Conservation (phyloP, 1,140 invertebrate genomes). For the Apis dorsata region DNA sequence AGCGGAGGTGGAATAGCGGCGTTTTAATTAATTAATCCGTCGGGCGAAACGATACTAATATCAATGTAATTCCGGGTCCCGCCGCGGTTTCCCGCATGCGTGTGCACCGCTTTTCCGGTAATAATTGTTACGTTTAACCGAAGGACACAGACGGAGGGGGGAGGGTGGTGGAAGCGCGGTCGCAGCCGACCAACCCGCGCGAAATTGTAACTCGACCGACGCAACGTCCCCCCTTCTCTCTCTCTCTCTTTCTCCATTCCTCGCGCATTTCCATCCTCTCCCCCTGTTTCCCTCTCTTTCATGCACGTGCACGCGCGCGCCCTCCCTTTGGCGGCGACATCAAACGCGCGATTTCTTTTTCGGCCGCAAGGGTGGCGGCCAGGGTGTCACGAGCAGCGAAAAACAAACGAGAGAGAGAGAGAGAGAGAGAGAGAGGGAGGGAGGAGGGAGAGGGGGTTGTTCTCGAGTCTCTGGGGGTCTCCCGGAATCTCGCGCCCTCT, state of each 20-base stretch:
- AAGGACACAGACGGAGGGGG: slow-evolving; percentile 16
- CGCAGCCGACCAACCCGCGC: slow-evolving; percentile 61
- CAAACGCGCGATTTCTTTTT: slow-evolving; percentile 78
- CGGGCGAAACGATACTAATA: slow-evolving; percentile 75
- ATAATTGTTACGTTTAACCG: slow-evolving; percentile 69
- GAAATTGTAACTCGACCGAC: slow-evolving; percentile 73
- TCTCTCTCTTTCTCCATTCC: slow-evolving; percentile 1
- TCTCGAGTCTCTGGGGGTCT: too few species aligned
- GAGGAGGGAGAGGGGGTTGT: too few species aligned
- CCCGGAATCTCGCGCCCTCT: too few species aligned
- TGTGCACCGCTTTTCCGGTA: slow-evolving; percentile 68
- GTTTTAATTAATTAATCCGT: slow-evolving; percentile 80
- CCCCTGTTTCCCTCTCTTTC: slow-evolving; percentile 26
- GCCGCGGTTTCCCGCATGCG: slow-evolving; percentile 74
- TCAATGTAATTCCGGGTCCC: slow-evolving; percentile 74
- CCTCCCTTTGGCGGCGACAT: slow-evolving; percentile 75
- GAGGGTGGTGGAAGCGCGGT: slow-evolving; percentile 50
- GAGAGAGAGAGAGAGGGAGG: too few species aligned
- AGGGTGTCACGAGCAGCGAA: slow-evolving; percentile 72
- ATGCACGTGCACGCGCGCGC: slow-evolving; percentile 51
- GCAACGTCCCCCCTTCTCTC: slow-evolving; percentile 36
- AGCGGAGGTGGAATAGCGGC: slow-evolving; percentile 24
- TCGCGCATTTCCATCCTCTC: slow-evolving; percentile 40
- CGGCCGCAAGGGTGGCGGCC: slow-evolving; percentile 45
- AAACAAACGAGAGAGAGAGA: slow-evolving; percentile 19